phyloP scores from a whole-genome alignment of 1,140 invertebrate genomes.

The Bombus confusus region DNA sequence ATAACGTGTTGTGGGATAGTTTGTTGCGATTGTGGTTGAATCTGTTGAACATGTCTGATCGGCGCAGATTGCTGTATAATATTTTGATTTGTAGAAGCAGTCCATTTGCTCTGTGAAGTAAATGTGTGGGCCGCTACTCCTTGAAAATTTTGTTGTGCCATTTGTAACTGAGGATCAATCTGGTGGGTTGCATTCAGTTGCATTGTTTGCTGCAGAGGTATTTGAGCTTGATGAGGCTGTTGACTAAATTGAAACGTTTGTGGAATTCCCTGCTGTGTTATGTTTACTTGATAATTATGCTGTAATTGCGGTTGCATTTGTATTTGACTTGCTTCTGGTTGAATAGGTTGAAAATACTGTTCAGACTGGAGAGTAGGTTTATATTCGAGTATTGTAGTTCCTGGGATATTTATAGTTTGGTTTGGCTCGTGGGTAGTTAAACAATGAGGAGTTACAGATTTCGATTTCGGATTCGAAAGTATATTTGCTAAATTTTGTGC shows the following conservation, averaged over 20 bases:
- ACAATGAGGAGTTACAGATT: constrained; percentile 72
- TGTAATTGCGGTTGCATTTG: constrained; percentile 65
- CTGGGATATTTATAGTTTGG: constrained; percentile 39
- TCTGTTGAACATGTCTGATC: constrained; percentile 70
- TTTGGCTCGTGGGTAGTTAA: constrained; percentile 67
- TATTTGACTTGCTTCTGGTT: constrained; percentile 72
- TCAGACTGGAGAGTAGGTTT: constrained; percentile 72
- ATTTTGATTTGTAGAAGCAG: constrained; percentile 67
- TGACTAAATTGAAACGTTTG: constrained; percentile 63
- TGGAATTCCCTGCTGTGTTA: constrained; percentile 60
- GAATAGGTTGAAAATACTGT: constrained; percentile 78
- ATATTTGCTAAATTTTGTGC: constrained; percentile 81
- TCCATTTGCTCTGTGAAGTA: constrained; percentile 69
- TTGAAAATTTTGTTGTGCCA: constrained; percentile 70
- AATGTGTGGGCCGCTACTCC: constrained; percentile 62
- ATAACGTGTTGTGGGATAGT: constrained; percentile 67
- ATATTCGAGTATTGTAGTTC: constrained; percentile 45
- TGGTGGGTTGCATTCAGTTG: constrained; percentile 64
- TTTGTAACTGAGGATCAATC: constrained; percentile 63
- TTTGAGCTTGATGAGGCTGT: constrained; percentile 47
- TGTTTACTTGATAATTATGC: constrained; percentile 66
- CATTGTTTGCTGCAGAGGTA: constrained; percentile 63
- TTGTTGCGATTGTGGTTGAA: constrained; percentile 68
- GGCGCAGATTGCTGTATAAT: constrained; percentile 63
- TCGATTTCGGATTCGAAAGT: constrained; percentile 80